Base-by-base conservation (phyloP, 1,140 invertebrate genomes). In the Drosophila suzukii region DNA sequence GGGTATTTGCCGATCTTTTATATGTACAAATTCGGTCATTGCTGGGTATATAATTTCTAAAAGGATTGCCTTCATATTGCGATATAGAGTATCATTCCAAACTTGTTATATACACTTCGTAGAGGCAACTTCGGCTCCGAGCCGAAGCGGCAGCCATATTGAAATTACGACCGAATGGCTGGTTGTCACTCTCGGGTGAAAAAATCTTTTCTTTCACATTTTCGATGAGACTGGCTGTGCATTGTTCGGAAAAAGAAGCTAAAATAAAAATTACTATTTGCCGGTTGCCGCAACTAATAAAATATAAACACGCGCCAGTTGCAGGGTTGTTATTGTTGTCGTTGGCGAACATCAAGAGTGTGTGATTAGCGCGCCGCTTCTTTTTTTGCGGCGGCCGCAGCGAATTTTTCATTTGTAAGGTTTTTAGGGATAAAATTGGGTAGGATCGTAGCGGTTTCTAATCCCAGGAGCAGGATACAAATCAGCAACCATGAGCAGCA, bases 111-210 rank as follows among this genome's bases (percentile, higher is more conserved):
- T 79, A 70, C 39, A 66, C 70, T 83, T 83, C 75, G 80, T 70
- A 15, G 27, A 32, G 2, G 5, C 1, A 7, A 66, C 30, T 46
- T 61, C 49, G 51, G 44, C 17, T 60, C 6, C 11, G 17, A 66
- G 8, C 75, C 81, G 81, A 84, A 85, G 58, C 5, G 47, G 74
- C 57, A 60, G 82, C 82, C 81, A 85, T 85, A 46, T 85, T 84
- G 81, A 44, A 85, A 66, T 65, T 71, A 54, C 39, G 5, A 12
- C 50, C 32, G 50, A 51, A 17, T 36, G 11, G 43, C 43, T 59
- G 60, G 47, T 41, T 47, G 68, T 43, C 56, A 54, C 39, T 66
- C 59, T 84, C 81, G 72, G 39, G 74, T 70, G 78, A 86, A 86
- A 84, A 85, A 70, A 38, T 60, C 10, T 38, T 39, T 54, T 65